Base-by-base conservation (phyloP, 2,888 invertebrate genomes). In the Nemurella pictetii region DNA sequence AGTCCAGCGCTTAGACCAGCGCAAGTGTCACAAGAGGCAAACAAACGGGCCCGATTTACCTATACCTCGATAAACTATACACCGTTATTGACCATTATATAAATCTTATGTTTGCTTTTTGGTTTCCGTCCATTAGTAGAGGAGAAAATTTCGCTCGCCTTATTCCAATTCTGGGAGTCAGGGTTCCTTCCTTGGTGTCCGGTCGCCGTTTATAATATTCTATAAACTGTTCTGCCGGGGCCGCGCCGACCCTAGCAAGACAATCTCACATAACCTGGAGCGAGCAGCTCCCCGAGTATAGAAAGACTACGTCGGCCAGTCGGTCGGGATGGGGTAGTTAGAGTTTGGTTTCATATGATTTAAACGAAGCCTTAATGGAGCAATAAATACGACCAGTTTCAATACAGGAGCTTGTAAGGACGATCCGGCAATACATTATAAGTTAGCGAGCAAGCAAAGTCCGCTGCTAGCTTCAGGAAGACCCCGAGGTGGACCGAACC, bases 371-470 rank as follows among this genome's bases (percentile, higher is more conserved):
- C 92, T 92, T 92, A 92, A 92, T 92, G 92, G 92, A 91, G 91
- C 92, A 91, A 92, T 92, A 92, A 92, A 92, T 92, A 92, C 91
- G 90, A 90, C 91, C 91, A 82, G 92, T 92, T 92, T 92, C 92
- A 92, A 92, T 92, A 86, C 86, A 74, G 85, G 83, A 78, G 81
- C 75, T 75, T 82, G 72, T 72, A 72, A 82, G 81, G 75, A 32
- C 83, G 77, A 84, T 80, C 84, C 84, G 75, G 81, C 82, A 82
- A 82, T 82, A 82, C 82, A 85, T 85, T 85, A 85, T 74, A 83
- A 55, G 29, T 83, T 35, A 78, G 29, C 9, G 15, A 28, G 80
- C 84, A 78, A 84, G 84, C 75, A 82, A 82, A 82, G 82, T 74
- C 82, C 82, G 32, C 75, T 74, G 81, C 30, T 80, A 27, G 80